phyloP scores from a whole-genome alignment of 2,113 vertebrate species.

The Poicephalus gulielmi region DNA sequence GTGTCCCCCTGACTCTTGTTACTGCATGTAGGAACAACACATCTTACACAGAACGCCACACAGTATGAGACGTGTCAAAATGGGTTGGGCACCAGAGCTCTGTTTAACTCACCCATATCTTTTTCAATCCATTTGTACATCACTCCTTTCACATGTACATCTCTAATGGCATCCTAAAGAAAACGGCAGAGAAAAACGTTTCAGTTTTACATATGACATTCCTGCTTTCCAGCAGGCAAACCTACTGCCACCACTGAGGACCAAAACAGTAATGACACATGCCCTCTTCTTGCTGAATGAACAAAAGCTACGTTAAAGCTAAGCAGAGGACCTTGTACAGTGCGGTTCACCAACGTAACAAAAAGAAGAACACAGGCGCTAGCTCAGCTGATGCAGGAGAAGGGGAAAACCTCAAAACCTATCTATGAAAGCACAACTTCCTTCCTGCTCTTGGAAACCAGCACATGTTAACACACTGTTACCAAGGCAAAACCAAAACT shows the following conservation, averaged over 20 bases:
- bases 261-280: not conserved
- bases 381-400: not conserved
- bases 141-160: slow-evolving; percentile 82
- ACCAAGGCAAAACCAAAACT: not conserved
- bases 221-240: not conserved
- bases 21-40: not conserved
- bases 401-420: not conserved
- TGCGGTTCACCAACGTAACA: not conserved
- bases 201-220: not conserved
- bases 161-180: slow-evolving; percentile 80
- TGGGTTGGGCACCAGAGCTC: not conserved
- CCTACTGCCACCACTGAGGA: not conserved
- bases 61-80: not conserved
- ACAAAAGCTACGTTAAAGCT: not conserved
- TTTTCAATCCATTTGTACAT: slow-evolving; percentile 85
- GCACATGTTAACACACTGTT: not conserved
- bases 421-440: not conserved
- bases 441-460: not conserved
- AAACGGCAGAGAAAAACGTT: not conserved
- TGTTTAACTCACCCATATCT: slow-evolving; percentile 78
- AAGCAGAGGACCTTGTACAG: not conserved
- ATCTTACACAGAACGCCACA: not conserved
- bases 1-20: not conserved
- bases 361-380: not conserved
- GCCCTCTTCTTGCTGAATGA: not conserved